Conservation (phyloP, 2,888 invertebrate species). For the Lissocephala sabroskyi region DNA sequence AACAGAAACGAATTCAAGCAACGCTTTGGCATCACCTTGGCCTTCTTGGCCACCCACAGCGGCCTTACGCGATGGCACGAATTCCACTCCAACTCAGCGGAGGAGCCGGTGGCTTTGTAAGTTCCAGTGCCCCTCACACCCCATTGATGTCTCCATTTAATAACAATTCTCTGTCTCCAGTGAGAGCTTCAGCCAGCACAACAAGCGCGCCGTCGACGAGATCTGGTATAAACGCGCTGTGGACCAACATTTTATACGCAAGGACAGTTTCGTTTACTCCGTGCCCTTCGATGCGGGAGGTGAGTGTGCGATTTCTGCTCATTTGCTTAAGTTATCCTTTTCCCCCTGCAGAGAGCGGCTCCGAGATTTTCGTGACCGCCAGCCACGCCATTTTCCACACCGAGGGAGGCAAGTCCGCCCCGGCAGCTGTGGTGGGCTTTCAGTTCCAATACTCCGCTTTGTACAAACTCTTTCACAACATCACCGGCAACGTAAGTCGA, state of each 20-base stretch:
- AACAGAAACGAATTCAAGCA: conserved; percentile 86
- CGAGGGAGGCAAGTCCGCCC: conserved; percentile 76
- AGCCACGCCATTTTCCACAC: conserved; percentile 86
- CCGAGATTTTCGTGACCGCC: conserved; percentile 85
- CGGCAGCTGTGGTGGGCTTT: conserved; percentile 82
- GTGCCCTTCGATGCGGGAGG: conserved; percentile 79
- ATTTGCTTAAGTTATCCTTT: no score
- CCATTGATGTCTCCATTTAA: background rate
- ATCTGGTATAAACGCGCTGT: conserved; percentile 92
- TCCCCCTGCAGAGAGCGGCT: conserved; percentile 49
- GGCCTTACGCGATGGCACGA: conserved; percentile 93
- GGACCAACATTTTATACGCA: conserved; percentile 85
- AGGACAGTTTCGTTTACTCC: conserved; percentile 87
- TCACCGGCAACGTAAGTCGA: conserved; percentile 80
- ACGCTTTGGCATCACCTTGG: conserved; percentile 87
- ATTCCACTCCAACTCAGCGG: conserved; percentile 76
- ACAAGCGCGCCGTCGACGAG: conserved; percentile 87
- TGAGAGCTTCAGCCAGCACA: conserved; percentile 81
- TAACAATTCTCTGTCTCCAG: conserved; percentile 74
- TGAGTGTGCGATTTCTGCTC: conserved; percentile 22
- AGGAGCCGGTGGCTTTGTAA: conserved; percentile 70
- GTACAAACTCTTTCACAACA: conserved; percentile 83
- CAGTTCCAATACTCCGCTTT: conserved; percentile 87
- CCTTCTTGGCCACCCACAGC: conserved; percentile 92
- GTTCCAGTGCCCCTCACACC: conserved; percentile 12